Evolutionary conservation across 2,113 vertebrate genomes (phyloP).

Genomic region (Dasypus novemcinctus): DNA sequence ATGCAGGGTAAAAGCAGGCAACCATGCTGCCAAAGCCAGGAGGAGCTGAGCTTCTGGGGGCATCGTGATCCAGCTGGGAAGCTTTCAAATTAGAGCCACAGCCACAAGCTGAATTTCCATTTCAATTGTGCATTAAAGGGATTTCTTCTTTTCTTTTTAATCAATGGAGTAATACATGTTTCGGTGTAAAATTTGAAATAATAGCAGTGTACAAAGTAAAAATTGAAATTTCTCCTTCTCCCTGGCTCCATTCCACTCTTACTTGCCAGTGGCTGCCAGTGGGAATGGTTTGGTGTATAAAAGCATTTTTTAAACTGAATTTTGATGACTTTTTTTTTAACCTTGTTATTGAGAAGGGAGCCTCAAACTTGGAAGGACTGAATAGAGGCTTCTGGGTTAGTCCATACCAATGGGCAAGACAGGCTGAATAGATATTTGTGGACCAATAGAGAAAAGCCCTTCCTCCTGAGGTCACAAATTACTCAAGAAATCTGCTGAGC

Average conservation of each 20-base stretch:
- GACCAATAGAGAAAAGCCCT: neutral
- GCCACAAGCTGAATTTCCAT: neutral
- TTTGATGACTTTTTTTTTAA: neutral
- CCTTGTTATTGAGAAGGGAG: neutral
- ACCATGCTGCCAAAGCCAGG: neutral
- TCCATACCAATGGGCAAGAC: neutral
- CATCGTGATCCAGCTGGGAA: neutral
- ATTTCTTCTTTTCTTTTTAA: conserved; percentile 13
- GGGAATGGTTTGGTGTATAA: neutral
- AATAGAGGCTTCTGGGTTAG: neutral
- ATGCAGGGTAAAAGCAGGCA: conserved; percentile 86
- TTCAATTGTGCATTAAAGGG: neutral
- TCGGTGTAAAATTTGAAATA: neutral
- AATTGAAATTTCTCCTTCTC: neutral
- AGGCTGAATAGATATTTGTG: neutral
- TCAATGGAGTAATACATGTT: neutral
- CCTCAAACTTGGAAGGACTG: neutral
- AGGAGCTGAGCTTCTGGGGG: neutral
- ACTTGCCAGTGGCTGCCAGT: neutral
- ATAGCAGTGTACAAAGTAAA: neutral
- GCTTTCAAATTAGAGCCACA: neutral
- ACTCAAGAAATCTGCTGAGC: neutral
- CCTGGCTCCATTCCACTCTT: neutral
- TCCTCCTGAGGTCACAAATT: neutral
- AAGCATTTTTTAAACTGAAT: neutral